Percentiles rank a stretch among this genome's conserved stretches.
Evolutionary conservation across 2,888 invertebrate species (phyloP).

Genomic region (Stramonita haemastoma): DNA sequence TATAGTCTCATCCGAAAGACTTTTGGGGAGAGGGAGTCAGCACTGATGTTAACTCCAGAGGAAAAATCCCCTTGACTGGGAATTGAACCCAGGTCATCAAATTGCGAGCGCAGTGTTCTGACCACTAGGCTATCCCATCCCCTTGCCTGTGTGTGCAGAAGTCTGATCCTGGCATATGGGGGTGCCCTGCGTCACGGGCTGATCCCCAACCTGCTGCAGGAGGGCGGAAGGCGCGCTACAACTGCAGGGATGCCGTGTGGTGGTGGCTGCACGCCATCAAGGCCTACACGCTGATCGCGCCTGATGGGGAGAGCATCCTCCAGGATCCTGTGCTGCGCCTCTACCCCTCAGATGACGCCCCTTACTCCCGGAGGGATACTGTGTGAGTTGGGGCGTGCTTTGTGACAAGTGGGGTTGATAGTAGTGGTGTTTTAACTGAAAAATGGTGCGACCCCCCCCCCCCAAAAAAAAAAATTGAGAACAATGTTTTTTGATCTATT

Average conservation of each 20-base stretch:
- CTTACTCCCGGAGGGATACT: neutral
- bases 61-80: too few species aligned
- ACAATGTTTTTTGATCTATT: too few species aligned
- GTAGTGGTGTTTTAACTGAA: too few species aligned
- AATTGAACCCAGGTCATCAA: too few species aligned
- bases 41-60: too few species aligned
- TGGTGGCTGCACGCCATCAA: constrained; percentile 98
- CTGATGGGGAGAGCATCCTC: constrained; percentile 85
- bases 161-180: constrained; percentile 93
- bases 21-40: too few species aligned
- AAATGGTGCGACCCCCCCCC: too few species aligned
- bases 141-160: constrained; percentile 51
- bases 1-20: too few species aligned
- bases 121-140: too few species aligned
- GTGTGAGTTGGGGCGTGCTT: neutral
- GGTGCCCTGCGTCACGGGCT: constrained; percentile 95
- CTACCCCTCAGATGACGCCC: constrained; percentile 78
- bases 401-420: too few species aligned
- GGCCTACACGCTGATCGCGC: constrained; percentile 81
- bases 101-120: too few species aligned
- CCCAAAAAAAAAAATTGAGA: too few species aligned
- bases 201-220: constrained; percentile 95
- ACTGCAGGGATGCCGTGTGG: constrained; percentile 99
- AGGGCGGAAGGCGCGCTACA: constrained; percentile 90
- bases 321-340: constrained; percentile 88